These are phyloP conservation scores for Psylliodes chrysocephalus DNA, from an alignment of 2,888 invertebrate genomes.

Conservation along the genomic window DNA sequence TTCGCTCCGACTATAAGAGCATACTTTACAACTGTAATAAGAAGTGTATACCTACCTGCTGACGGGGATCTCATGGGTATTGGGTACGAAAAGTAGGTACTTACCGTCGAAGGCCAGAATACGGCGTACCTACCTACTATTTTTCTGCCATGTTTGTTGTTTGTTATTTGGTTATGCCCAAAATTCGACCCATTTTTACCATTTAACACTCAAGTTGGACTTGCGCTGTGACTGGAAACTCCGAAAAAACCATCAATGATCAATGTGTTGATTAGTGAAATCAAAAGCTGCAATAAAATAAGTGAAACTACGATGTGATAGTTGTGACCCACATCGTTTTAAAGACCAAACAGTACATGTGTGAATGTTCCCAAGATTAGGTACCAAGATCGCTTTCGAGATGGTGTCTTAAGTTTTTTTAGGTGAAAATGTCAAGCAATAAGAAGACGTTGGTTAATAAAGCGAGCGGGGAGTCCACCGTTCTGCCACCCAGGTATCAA, in stretches of 20 bases:
- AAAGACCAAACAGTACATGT: conserved; percentile 55
- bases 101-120: conserved; percentile 11
- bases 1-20: too few relatives aligned
- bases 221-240: conserved; percentile 12
- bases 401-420: conserved; percentile 39
- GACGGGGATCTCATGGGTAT: conserved; percentile 11
- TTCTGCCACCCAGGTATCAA: conserved; percentile 81
- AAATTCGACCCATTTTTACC: conserved; percentile 11
- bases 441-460: conserved; percentile 61
- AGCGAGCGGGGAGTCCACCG: conserved; percentile 51
- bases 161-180: background rate
- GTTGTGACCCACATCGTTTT: conserved; percentile 61
- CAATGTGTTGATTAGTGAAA: conserved; percentile 25
- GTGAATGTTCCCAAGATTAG: conserved; percentile 44
- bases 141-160: conserved; percentile 49
- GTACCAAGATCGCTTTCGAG: conserved; percentile 30
- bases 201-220: conserved; percentile 7
- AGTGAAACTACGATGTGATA: conserved; percentile 52
- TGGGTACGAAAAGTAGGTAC: conserved; percentile 6
- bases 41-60: conserved; percentile 5
- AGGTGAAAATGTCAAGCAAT: conserved; percentile 63
- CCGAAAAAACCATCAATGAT: conserved; percentile 5
- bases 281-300: conserved; percentile 24
- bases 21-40: too few relatives aligned
- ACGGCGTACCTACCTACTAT: conserved; percentile 10